phyloP scores from a whole-genome alignment of 2,113 vertebrate genomes.

The Peromyscus maniculatus region DNA sequence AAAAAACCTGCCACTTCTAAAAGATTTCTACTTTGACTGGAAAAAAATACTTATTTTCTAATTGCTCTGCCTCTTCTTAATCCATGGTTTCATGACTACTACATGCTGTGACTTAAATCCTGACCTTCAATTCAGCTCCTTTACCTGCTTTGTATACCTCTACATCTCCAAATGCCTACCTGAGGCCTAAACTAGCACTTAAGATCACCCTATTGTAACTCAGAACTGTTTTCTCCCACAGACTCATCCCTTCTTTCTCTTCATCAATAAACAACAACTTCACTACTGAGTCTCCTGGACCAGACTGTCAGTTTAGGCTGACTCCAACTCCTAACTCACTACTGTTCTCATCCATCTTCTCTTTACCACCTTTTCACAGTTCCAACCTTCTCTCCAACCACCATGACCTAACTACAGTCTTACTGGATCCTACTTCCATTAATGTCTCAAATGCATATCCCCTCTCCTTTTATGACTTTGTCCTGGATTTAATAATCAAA shows the following conservation, averaged over 20 bases:
- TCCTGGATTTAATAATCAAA: constrained; percentile 14
- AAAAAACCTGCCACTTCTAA: neutral
- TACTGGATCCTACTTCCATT: neutral
- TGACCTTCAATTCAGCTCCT: neutral
- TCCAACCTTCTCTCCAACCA: neutral
- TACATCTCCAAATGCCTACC: neutral
- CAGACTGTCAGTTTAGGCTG: neutral
- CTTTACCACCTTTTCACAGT: neutral
- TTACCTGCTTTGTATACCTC: neutral
- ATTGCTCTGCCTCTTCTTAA: neutral
- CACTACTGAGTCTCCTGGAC: neutral
- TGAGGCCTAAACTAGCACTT: neutral
- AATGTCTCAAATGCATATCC: neutral
- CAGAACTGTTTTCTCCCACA: neutral
- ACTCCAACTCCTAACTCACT: neutral
- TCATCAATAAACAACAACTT: neutral
- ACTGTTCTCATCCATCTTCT: neutral
- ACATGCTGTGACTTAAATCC: neutral
- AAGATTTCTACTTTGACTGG: neutral
- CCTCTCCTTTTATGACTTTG: neutral
- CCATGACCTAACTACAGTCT: neutral
- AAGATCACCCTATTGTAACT: neutral
- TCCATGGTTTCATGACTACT: neutral
- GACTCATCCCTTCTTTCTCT: neutral
- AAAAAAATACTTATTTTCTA: neutral